phyloP scores from a whole-genome alignment of 2,113 vertebrate species.

The Clarias gariepinus region DNA sequence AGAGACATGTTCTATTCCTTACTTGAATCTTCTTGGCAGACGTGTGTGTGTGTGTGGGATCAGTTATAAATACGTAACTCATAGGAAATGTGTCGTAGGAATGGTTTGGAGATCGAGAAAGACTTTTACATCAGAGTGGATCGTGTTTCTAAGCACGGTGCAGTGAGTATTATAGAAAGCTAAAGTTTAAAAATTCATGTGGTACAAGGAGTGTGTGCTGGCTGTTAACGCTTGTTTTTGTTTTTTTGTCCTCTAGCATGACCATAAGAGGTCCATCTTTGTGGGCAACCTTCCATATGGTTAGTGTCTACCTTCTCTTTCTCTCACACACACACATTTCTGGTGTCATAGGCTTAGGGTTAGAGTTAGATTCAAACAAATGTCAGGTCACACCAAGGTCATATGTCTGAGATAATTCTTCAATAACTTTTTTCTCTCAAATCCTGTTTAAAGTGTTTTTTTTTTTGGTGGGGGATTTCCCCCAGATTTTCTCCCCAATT shows the following conservation, averaged over 20 bases:
- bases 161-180: conserved; percentile 66
- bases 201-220: not conserved
- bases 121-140: conserved; percentile 89
- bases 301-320: conserved; percentile 66
- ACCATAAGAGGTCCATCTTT: conserved; percentile 87
- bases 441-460: not conserved
- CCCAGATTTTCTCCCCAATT: too few relatives aligned
- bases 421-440: too few relatives aligned
- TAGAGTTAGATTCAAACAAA: too few relatives aligned
- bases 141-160: conserved; percentile 67
- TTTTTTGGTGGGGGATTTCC: too few relatives aligned
- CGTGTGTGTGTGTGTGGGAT: not conserved
- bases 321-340: not conserved
- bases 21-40: not conserved
- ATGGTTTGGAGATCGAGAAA: conserved; percentile 82
- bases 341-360: too few relatives aligned
- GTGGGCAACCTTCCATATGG: conserved; percentile 92
- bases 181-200: not conserved
- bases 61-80: not conserved
- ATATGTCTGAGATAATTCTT: not conserved
- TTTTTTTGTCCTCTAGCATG: conserved; percentile 72
- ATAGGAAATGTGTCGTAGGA: conserved; percentile 71
- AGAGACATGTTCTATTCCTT: not conserved
- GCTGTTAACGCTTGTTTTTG: not conserved
- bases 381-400: not conserved